Base-by-base conservation (phyloP, 1,140 invertebrate species). In the Trichomalopsis sarcophagae region DNA sequence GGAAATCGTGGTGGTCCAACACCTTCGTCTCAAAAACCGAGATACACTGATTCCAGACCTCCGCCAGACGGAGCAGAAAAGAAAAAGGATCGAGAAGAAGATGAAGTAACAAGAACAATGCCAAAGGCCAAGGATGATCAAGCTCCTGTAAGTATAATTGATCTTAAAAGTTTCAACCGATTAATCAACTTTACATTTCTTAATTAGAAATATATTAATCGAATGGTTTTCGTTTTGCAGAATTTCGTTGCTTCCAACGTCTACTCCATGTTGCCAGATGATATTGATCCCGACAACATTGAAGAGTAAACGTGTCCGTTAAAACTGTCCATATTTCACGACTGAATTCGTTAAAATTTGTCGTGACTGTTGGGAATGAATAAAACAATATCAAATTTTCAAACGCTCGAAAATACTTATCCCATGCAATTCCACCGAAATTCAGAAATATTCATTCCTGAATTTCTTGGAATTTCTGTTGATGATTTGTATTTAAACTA, bases 211-310 rank as follows among this genome's bases (percentile, higher is more conserved):
- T n/a, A 2, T 30, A 71, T 23, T 82, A n/a, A 73, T 40, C 9
- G 13, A 27, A 23, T 66, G 74, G 0, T 40, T 76, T 87, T 89
- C 87, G 87, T 87, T 86, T 94, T 94, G 17, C 94, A 95, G 95
- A 95, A 94, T 89, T 95, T 95, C 86, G 94, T 94, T 88, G 94
- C 94, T 90, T 94, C 94, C 88, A 95, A 95, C 88, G 95, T 95
- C 92, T 95, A 92, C 90, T 91, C 91, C 82, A 92, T 93, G 90
- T 87, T 93, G 88, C 89, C 90, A 81, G 91, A 92, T 87, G 93
- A 93, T 82, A 89, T 90, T 86, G 92, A 93, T 87, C 90, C 92
- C 44, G 92, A 93, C 87, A 92, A 90, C 87, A 88, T 91, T 33
- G 91, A 91, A 83, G 91, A 92, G 89, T 93, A 93, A 87, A 90